phyloP scores from a whole-genome alignment of 2,113 vertebrate species.

The Macquaria australasica region DNA sequence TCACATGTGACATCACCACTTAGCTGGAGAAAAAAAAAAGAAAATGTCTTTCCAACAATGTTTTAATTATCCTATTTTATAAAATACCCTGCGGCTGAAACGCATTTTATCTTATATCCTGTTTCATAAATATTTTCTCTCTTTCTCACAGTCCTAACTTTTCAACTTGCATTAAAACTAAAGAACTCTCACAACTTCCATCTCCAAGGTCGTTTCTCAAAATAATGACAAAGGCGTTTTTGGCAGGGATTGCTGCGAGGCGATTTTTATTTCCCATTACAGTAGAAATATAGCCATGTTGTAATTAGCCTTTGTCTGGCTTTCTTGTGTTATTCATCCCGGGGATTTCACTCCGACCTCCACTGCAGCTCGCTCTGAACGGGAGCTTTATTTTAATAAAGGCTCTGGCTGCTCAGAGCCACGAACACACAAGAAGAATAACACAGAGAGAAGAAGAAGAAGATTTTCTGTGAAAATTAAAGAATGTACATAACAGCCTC shows the following conservation, averaged over 20 bases:
- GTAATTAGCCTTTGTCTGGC: slow-evolving; percentile 75
- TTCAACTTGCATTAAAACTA: background rate
- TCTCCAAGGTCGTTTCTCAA: slow-evolving; percentile 64
- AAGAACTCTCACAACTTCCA: slow-evolving; percentile 18
- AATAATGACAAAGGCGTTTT: slow-evolving; percentile 48
- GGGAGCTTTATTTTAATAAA: slow-evolving; percentile 70
- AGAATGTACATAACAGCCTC: slow-evolving; percentile 62
- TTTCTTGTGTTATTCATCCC: slow-evolving; percentile 52
- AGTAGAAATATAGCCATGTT: slow-evolving; percentile 60
- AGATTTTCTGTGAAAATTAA: slow-evolving; percentile 60
- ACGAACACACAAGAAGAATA: slow-evolving; percentile 3
- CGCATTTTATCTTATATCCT: background rate
- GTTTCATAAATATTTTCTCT: slow-evolving; percentile 5
- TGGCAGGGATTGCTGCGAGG: slow-evolving; percentile 28
- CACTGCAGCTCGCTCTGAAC: slow-evolving; percentile 18
- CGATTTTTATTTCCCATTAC: slow-evolving; percentile 64
- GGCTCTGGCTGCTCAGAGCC: slow-evolving; percentile 16
- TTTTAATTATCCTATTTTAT: slow-evolving; percentile 38
- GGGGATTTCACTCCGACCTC: slow-evolving; percentile 29
- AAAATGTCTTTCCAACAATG: background rate
- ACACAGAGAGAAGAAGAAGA: slow-evolving; percentile 14
- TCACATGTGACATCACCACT: slow-evolving; percentile 62
- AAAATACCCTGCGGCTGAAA: background rate
- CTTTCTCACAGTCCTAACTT: slow-evolving; percentile 24
- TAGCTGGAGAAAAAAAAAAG: background rate